phyloP scores from a whole-genome alignment of 2,797 vertebrate genomes.

The Sebastes trivittatus region DNA sequence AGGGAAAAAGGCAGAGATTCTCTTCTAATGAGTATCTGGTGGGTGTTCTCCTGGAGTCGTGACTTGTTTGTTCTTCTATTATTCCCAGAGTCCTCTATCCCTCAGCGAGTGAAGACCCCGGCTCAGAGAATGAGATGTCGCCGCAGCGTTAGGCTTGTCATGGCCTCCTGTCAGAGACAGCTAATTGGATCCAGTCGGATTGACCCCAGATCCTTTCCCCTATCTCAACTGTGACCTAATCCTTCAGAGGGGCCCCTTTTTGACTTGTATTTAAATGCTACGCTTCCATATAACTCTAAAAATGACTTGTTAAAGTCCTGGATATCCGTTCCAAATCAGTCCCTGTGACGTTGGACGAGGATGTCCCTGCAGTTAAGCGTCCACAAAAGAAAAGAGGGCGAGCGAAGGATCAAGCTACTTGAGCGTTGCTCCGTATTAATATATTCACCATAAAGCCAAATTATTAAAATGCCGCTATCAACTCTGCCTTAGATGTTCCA shows the following conservation, averaged over 20 bases:
- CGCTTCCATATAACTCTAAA: constrained; percentile 33
- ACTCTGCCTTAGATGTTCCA: background rate
- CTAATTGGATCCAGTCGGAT: constrained; percentile 80
- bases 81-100: constrained; percentile 56
- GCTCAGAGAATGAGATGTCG: constrained; percentile 46
- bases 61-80: constrained; percentile 82
- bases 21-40: constrained; percentile 79
- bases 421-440: constrained; percentile 31
- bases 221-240: constrained; percentile 66
- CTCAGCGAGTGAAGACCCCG: constrained; percentile 5
- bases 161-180: constrained; percentile 53
- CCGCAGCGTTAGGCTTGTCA: constrained; percentile 48
- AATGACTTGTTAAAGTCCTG: constrained; percentile 43
- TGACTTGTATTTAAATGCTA: constrained; percentile 63
- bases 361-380: background rate
- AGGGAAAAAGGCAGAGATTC: constrained; percentile 49
- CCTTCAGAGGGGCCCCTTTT: constrained; percentile 37
- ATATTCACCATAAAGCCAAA: constrained; percentile 31
- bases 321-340: constrained; percentile 19
- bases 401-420: constrained; percentile 11
- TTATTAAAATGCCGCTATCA: constrained; percentile 31
- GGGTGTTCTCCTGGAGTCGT: constrained; percentile 77
- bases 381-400: background rate
- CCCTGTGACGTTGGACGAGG: constrained; percentile 29
- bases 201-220: constrained; percentile 68